phyloP scores from a whole-genome alignment of 2,797 vertebrate genomes.

The Hydrolagus colliei region DNA sequence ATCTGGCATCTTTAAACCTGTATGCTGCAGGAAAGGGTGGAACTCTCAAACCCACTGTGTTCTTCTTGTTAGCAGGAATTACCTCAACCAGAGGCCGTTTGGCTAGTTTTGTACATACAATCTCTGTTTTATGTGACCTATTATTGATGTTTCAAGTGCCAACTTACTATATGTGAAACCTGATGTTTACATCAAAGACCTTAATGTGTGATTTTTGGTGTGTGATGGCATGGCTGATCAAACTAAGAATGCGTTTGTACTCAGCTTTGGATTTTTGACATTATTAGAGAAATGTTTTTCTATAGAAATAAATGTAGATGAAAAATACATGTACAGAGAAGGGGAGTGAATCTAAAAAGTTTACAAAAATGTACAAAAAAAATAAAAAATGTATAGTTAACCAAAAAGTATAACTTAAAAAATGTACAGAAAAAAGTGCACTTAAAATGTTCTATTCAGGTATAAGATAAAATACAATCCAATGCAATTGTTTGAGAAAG shows the following conservation, averaged over 20 bases:
- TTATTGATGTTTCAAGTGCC: slow-evolving; percentile 1
- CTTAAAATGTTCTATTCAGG: slow-evolving; percentile 21
- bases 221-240: background rate
- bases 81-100: background rate
- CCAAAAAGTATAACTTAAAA: slow-evolving; percentile 67
- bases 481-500: slow-evolving; percentile 35
- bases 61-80: slow-evolving; percentile 9
- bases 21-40: background rate
- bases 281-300: background rate
- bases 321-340: slow-evolving; percentile 33
- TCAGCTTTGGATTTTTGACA: background rate
- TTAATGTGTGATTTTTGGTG: background rate
- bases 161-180: slow-evolving; percentile 6
- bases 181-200: background rate
- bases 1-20: background rate
- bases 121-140: background rate
- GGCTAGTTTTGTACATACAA: too few species aligned
- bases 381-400: slow-evolving; percentile 61
- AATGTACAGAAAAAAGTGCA: slow-evolving; percentile 62
- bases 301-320: background rate
- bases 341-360: slow-evolving; percentile 55
- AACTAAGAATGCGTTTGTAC: background rate
- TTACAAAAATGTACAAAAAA: slow-evolving; percentile 62
- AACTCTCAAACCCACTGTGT: background rate
- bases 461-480: slow-evolving; percentile 15